Conservation (phyloP, 1,140 invertebrate species). For the Teleopsis dalmanni region DNA sequence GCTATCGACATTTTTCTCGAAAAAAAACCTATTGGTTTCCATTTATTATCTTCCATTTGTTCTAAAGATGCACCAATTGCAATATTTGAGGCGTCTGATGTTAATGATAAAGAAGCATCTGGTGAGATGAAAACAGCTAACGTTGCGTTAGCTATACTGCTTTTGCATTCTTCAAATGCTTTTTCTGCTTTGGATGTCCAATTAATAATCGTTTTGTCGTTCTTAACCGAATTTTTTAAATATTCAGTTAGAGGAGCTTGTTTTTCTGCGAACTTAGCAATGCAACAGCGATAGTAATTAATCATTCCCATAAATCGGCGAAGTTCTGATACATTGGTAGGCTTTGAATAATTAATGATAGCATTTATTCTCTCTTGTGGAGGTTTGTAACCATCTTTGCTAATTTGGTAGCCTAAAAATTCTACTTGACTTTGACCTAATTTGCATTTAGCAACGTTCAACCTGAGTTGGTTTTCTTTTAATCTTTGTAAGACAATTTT, state of each 20-base stretch:
- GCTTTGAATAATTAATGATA: not conserved
- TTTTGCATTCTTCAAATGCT: not conserved
- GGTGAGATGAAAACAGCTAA: not conserved
- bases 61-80: constrained; percentile 17
- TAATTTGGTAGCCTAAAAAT: constrained; percentile 23
- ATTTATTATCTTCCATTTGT: constrained; percentile 13
- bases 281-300: not conserved
- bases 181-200: not conserved
- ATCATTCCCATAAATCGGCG: constrained; percentile 1
- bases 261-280: not conserved
- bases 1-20: too few species aligned
- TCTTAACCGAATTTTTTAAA: not conserved
- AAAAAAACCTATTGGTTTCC: too few species aligned
- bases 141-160: not conserved
- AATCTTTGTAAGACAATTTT: constrained; percentile 17
- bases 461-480: constrained; percentile 19
- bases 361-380: not conserved
- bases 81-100: constrained; percentile 13
- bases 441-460: constrained; percentile 25
- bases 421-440: constrained; percentile 22
- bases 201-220: not conserved
- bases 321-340: not conserved
- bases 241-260: not conserved
- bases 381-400: constrained; percentile 16
- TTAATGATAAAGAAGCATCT: constrained; percentile 4